These are phyloP conservation scores for Drosophila tsacasi DNA, from an alignment of 1,140 invertebrate genomes.

Conservation along the genomic window DNA sequence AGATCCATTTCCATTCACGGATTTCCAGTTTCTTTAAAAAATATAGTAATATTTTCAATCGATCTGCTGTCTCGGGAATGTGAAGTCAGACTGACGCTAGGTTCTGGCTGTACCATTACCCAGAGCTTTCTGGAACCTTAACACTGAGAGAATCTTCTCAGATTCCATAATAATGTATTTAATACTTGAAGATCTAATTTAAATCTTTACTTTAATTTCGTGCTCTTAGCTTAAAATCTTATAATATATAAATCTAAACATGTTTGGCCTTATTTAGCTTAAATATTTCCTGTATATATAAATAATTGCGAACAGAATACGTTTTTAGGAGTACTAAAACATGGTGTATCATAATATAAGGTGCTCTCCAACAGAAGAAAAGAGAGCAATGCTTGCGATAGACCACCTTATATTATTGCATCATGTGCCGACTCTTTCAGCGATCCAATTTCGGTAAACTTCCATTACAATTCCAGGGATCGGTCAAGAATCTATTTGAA, in stretches of 20 bases:
- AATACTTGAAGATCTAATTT: background rate
- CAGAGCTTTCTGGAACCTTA: background rate
- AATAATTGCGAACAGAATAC: background rate
- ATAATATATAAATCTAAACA: background rate
- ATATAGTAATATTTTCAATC: background rate
- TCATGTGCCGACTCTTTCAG: background rate
- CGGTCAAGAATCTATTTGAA: background rate
- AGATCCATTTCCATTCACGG: background rate
- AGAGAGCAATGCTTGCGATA: background rate
- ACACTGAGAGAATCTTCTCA: background rate
- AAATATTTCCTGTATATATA: background rate
- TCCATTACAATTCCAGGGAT: background rate
- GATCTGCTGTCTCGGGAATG: background rate
- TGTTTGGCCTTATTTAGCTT: background rate
- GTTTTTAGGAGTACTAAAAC: background rate
- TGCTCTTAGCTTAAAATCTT: background rate
- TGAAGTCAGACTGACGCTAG: background rate
- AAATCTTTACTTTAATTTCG: background rate
- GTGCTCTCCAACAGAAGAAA: no score
- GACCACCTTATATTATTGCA: background rate
- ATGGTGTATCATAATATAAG: background rate
- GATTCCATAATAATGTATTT: background rate
- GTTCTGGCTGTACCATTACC: background rate
- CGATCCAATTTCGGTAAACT: background rate
- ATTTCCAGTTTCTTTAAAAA: background rate